Evolutionary conservation across 2,797 vertebrate genomes (phyloP).

Genomic region (Sitta carolinensis): DNA sequence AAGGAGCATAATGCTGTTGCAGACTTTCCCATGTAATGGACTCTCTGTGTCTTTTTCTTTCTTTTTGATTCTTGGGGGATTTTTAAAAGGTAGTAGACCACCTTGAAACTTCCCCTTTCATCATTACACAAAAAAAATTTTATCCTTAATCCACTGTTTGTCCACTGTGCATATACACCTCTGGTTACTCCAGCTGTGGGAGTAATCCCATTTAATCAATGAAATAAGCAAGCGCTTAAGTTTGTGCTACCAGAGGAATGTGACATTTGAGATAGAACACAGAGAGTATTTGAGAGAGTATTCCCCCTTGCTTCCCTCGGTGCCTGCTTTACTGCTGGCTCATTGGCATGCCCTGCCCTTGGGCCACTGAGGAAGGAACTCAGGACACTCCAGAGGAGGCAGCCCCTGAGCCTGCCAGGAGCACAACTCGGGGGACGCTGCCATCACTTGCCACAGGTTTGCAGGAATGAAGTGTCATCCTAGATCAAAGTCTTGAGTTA

Average conservation of each 20-base stretch:
- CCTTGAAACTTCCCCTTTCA: not conserved
- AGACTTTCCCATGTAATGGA: not conserved
- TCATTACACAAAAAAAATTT: not conserved
- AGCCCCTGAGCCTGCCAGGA: fast-evolving
- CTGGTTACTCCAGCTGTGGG: not conserved
- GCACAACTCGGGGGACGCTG: not conserved
- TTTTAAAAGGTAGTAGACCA: not conserved
- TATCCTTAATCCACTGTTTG: not conserved
- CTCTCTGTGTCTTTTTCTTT: not conserved
- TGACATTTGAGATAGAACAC: not conserved
- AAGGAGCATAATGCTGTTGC: not conserved
- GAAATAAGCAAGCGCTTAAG: not conserved
- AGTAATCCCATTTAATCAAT: not conserved
- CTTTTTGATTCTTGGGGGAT: not conserved
- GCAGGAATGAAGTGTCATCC: not conserved
- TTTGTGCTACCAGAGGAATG: not conserved
- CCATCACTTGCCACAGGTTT: not conserved
- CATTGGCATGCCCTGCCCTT: fast-evolving
- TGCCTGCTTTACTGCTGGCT: not conserved
- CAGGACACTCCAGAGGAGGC: not conserved
- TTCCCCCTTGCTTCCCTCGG: not conserved
- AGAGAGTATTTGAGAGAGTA: not conserved
- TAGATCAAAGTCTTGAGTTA: not conserved
- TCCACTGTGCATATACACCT: not conserved
- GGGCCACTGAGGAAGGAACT: fast-evolving